Percentiles rank a stretch among this genome's conserved stretches.
phyloP scores from a whole-genome alignment of 2,888 invertebrate genomes.

The Andrena trimmerana region DNA sequence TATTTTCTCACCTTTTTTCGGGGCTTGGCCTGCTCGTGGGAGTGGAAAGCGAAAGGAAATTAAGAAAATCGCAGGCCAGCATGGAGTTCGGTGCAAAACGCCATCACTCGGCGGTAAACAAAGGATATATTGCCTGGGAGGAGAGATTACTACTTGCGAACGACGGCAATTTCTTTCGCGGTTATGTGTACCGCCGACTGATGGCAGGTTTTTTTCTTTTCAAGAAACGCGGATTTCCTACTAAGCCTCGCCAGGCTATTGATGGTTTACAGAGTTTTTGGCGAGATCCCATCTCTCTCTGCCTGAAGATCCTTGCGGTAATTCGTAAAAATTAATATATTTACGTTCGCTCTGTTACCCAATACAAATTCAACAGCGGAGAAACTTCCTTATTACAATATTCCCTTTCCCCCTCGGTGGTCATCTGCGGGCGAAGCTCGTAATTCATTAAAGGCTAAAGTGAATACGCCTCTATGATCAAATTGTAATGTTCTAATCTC shows the following conservation, averaged over 20 bases:
- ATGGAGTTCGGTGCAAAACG: conserved; percentile 63
- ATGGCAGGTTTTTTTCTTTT: conserved; percentile 61
- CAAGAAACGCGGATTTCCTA: conserved; percentile 63
- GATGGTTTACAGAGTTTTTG: conserved; percentile 26
- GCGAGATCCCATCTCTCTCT: not conserved
- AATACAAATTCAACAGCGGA: not conserved
- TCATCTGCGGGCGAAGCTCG: not conserved
- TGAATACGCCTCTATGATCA: not conserved
- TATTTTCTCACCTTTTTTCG: no score
- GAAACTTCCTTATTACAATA: conserved; percentile 5
- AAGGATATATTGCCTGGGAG: conserved; percentile 68
- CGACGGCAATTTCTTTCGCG: conserved; percentile 72
- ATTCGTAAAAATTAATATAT: conserved; percentile 10
- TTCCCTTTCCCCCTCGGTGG: not conserved
- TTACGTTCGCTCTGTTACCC: not conserved
- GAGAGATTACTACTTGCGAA: conserved; percentile 68
- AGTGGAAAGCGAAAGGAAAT: conserved; percentile 53
- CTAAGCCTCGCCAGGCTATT: conserved; percentile 16
- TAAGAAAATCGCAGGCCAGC: conserved; percentile 53
- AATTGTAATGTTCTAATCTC: not conserved
- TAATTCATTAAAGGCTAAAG: not conserved
- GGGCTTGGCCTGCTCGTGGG: not conserved
- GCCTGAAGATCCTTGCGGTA: not conserved
- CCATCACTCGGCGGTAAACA: conserved; percentile 59
- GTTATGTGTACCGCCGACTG: conserved; percentile 67